Conservation (phyloP, 2,888 invertebrate species). For the Opisthograptis luteolata region DNA sequence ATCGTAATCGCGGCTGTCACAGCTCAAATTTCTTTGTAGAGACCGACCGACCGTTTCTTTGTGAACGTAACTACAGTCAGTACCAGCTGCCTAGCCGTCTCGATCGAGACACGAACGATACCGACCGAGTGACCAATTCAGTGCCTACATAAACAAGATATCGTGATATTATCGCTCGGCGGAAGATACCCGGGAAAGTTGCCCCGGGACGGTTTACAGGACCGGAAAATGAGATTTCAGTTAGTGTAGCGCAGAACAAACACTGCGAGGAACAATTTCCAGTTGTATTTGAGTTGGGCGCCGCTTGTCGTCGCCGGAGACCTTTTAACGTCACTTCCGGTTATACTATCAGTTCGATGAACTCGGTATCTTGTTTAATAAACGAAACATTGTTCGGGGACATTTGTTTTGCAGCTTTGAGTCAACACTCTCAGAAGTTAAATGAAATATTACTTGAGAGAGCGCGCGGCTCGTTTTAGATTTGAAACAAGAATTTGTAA, state of each 20-base stretch:
- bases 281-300: slow-evolving; percentile 3
- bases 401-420: neutral
- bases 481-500: too few relatives aligned
- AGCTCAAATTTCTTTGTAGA: too few relatives aligned
- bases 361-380: neutral
- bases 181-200: slow-evolving; percentile 3
- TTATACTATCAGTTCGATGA: slow-evolving; percentile 3
- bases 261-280: slow-evolving; percentile 1
- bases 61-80: neutral
- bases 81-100: too few relatives aligned
- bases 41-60: neutral
- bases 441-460: too few relatives aligned
- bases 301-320: neutral
- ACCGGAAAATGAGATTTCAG: slow-evolving; percentile 13
- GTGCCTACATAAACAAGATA: slow-evolving; percentile 7
- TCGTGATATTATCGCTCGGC: neutral
- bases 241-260: slow-evolving; percentile 11
- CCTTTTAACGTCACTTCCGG: slow-evolving; percentile 2
- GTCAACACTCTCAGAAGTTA: too few relatives aligned
- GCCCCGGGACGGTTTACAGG: neutral
- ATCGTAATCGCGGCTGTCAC: too few relatives aligned
- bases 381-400: neutral
- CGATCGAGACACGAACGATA: neutral
- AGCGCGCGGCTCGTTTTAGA: too few relatives aligned
- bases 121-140: neutral